These are phyloP conservation scores for Caenorhabditis afra DNA, from an alignment of 2,888 invertebrate genomes.

Conservation along the genomic window DNA sequence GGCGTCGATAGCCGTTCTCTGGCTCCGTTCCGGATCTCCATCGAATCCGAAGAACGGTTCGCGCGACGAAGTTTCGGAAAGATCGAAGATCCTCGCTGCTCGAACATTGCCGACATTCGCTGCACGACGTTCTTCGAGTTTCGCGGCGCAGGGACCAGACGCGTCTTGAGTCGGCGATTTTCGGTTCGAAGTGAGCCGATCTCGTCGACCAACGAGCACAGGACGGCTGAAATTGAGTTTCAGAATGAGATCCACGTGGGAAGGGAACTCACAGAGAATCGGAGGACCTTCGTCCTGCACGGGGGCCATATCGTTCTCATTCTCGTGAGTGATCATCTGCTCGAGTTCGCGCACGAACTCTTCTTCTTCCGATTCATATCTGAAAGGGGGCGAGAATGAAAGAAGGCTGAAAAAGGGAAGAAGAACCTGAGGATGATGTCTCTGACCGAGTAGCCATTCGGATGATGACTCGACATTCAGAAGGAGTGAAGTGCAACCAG, in stretches of 20 bases:
- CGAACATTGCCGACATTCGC: slow-evolving; percentile 70
- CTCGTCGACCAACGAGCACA: slow-evolving; percentile 78
- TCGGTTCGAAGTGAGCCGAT: slow-evolving; percentile 76
- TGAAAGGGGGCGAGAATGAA: slow-evolving; percentile 42
- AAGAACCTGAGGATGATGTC: slow-evolving; percentile 52
- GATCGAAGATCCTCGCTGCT: slow-evolving; percentile 55
- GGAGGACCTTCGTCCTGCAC: slow-evolving; percentile 47
- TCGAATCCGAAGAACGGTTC: slow-evolving; percentile 52
- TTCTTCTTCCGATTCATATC: slow-evolving; percentile 79
- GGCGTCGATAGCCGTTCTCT: slow-evolving; percentile 76
- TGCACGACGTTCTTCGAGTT: slow-evolving; percentile 63
- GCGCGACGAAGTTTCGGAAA: slow-evolving; percentile 61
- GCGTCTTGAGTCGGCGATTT: slow-evolving; percentile 75
- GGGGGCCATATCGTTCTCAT: slow-evolving; percentile 41
- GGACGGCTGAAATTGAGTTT: slow-evolving; percentile 72
- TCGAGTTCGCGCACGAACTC: slow-evolving; percentile 78
- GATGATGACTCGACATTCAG: slow-evolving; percentile 50
- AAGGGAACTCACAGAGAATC: slow-evolving; percentile 34
- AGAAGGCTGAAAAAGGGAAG: background rate
- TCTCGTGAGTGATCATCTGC: slow-evolving; percentile 66
- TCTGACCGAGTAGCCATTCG: slow-evolving; percentile 56
- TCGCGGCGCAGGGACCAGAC: slow-evolving; percentile 61
- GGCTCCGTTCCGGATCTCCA: slow-evolving; percentile 73
- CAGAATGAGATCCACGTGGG: background rate
- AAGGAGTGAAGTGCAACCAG: slow-evolving; percentile 34